These are phyloP conservation scores for Antechinus flavipes DNA, from an alignment of 2,113 vertebrate species.

Conservation along the genomic window DNA sequence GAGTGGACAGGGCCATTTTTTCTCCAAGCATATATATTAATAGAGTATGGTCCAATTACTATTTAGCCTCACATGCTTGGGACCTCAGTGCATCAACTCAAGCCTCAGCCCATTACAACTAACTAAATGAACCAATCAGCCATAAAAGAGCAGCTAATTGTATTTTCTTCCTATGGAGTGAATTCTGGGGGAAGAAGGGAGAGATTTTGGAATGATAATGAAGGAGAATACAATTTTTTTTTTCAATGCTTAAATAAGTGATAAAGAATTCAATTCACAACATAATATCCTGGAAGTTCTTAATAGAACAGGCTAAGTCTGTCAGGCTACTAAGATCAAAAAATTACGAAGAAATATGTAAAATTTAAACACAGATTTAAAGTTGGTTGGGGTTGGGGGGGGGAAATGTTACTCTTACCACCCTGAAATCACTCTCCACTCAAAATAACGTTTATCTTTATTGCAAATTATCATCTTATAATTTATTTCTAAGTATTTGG, in stretches of 20 bases:
- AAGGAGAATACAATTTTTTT: background rate
- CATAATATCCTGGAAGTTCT: background rate
- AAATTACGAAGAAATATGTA: slow-evolving; percentile 18
- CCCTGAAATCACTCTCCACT: background rate
- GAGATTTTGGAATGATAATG: background rate
- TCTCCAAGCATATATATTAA: too few species aligned
- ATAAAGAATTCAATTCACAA: background rate
- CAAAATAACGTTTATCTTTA: slow-evolving; percentile 30
- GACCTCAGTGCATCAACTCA: too few species aligned
- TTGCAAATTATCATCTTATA: background rate
- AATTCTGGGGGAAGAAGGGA: background rate
- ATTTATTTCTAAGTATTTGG: slow-evolving; percentile 23
- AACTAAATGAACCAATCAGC: background rate
- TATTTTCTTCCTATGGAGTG: slow-evolving; percentile 8
- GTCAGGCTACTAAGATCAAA: background rate
- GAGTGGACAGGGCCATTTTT: too few species aligned
- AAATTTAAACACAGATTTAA: slow-evolving; percentile 12
- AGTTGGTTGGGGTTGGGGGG: background rate
- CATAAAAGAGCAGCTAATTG: background rate
- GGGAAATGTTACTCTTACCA: background rate
- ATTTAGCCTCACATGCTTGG: too few species aligned
- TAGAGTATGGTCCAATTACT: too few species aligned
- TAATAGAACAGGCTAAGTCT: slow-evolving; percentile 1
- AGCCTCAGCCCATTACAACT: background rate
- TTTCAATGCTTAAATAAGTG: background rate